These are phyloP conservation scores for Brachyhypopomus gauderio DNA, from an alignment of 2,113 vertebrate genomes.

Conservation along the genomic window DNA sequence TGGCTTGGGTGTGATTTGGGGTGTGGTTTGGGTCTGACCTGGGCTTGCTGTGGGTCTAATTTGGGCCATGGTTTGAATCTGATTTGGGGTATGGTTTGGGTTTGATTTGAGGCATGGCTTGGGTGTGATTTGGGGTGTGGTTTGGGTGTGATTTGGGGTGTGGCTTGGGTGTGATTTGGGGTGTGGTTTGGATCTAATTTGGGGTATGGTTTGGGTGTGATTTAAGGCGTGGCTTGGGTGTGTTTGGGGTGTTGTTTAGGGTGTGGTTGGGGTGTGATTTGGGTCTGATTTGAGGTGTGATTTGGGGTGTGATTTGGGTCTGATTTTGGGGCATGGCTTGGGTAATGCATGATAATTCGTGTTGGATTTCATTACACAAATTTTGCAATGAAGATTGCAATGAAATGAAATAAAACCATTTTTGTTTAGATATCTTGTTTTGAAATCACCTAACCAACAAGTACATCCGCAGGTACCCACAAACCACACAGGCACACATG, in stretches of 20 bases:
- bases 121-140: conserved; percentile 8
- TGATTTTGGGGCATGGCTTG: too few relatives aligned
- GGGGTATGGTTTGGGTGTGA: conserved; percentile 12
- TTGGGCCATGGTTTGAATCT: neutral
- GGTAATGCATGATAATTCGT: neutral
- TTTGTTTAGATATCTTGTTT: neutral
- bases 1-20: neutral
- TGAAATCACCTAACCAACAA: neutral
- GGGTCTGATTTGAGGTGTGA: too few relatives aligned
- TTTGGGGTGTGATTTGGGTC: too few relatives aligned
- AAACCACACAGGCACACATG: neutral
- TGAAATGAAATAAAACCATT: conserved; percentile 5
- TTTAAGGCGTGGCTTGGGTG: too few relatives aligned
- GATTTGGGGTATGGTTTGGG: conserved; percentile 17
- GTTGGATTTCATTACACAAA: conserved; percentile 1
- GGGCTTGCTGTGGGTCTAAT: conserved; percentile 21
- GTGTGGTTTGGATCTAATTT: neutral
- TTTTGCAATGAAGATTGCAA: neutral
- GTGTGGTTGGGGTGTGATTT: too few relatives aligned
- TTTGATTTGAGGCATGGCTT: neutral
- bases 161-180: neutral
- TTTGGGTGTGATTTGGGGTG: neutral
- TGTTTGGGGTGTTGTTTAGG: too few relatives aligned
- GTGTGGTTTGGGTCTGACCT: neutral
- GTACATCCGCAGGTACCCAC: neutral